phyloP scores from a whole-genome alignment of 1,140 invertebrate genomes.

The Drosophila equinoxialis region DNA sequence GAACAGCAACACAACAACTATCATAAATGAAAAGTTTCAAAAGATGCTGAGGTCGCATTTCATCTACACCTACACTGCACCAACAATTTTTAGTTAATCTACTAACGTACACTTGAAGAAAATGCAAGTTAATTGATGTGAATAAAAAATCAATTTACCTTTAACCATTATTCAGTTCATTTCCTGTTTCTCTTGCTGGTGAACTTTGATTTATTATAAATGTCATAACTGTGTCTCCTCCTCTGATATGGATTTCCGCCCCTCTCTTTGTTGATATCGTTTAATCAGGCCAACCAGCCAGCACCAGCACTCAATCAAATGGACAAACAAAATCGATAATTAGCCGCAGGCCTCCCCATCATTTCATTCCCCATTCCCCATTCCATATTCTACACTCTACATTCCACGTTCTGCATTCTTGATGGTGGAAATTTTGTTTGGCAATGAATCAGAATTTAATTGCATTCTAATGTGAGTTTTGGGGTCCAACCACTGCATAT shows the following conservation, averaged over 20 bases:
- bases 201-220: constrained; percentile 1
- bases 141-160: too few species aligned
- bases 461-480: constrained; percentile 40
- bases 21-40: constrained; percentile 45
- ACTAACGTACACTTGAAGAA: background rate
- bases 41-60: constrained; percentile 21
- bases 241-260: too few species aligned
- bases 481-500: constrained; percentile 49
- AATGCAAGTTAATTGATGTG: background rate
- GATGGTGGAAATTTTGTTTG: constrained; percentile 18
- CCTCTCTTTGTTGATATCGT: background rate
- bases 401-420: background rate
- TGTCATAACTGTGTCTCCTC: background rate
- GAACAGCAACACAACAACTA: constrained; percentile 15
- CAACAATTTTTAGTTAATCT: background rate
- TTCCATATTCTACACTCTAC: too few species aligned
- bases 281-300: constrained; percentile 9
- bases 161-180: too few species aligned
- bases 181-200: background rate
- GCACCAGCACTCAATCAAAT: constrained; percentile 8
- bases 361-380: background rate
- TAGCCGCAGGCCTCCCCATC: constrained; percentile 16
- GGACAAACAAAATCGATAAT: constrained; percentile 65
- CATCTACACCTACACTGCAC: background rate
- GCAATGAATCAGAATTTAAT: constrained; percentile 55